Conservation (phyloP, 2,113 vertebrate species). For the Aplodontia rufa region DNA sequence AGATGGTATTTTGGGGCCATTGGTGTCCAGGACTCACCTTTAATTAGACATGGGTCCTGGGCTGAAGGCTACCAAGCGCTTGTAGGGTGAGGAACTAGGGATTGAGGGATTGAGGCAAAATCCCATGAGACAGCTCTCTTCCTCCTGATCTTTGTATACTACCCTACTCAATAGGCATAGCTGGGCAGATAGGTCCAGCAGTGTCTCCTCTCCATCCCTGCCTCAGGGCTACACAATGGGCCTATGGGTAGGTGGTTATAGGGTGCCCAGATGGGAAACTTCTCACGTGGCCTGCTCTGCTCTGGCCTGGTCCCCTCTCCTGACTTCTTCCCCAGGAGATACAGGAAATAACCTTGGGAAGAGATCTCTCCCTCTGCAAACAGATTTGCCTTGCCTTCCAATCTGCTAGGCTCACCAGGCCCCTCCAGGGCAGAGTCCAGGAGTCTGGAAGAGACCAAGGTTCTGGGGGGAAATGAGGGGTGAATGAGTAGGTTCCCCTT, state of each 20-base stretch:
- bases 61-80: background rate
- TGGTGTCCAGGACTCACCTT: background rate
- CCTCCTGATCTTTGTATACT: background rate
- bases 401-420: background rate
- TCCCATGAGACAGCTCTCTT: background rate
- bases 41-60: background rate
- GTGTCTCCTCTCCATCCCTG: background rate
- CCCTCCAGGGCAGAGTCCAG: constrained; percentile 75
- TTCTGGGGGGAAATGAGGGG: constrained; percentile 39
- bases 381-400: constrained; percentile 48
- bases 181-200: background rate
- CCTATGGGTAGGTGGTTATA: background rate
- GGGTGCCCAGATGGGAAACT: background rate
- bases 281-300: background rate
- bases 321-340: constrained; percentile 42
- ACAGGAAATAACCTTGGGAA: constrained; percentile 61
- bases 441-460: constrained; percentile 10
- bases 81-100: background rate
- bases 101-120: background rate
- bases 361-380: constrained; percentile 71
- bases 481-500: background rate
- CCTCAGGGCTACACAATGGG: background rate
- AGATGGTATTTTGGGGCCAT: background rate
- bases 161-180: background rate
- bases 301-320: background rate